Percentiles rank a stretch among this genome's conserved stretches.
phyloP scores from a whole-genome alignment of 1,140 invertebrate genomes.

The Halictus rubicundus region DNA sequence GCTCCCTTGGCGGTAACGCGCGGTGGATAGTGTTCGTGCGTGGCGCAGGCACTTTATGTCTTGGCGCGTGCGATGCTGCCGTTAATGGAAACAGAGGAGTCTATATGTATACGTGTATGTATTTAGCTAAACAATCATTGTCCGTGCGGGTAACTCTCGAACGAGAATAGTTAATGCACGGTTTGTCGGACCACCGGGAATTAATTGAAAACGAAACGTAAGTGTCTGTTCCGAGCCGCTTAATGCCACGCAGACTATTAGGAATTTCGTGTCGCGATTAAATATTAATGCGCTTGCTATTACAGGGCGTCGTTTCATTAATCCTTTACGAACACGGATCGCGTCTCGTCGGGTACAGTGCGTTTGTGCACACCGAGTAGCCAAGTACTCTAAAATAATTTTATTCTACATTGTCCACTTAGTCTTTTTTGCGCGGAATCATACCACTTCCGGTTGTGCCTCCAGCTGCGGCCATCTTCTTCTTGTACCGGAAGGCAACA shows the following conservation, averaged over 20 bases:
- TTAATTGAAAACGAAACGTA: background rate
- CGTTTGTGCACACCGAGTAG: background rate
- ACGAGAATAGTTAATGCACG: conserved; percentile 1
- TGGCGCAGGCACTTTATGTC: background rate
- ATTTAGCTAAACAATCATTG: background rate
- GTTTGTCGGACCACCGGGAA: background rate
- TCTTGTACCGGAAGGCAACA: too few relatives aligned
- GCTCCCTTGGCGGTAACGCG: background rate
- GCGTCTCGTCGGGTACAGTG: too few relatives aligned
- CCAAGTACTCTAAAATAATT: background rate
- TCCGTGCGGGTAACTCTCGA: background rate
- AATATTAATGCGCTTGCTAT: background rate
- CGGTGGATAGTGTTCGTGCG: background rate
- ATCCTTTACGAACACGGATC: too few relatives aligned
- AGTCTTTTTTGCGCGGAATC: too few relatives aligned
- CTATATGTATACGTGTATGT: background rate
- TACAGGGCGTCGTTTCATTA: background rate
- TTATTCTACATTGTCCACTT: too few relatives aligned
- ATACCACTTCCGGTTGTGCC: too few relatives aligned
- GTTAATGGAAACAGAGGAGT: background rate
- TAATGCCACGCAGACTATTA: background rate
- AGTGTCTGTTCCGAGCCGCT: background rate
- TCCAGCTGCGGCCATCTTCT: too few relatives aligned
- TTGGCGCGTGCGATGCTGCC: background rate
- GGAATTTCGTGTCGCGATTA: conserved; percentile 7